Evolutionary conservation across 2,888 invertebrate genomes (phyloP), one percentile per base, ranked within the genome.

Genomic region (Panopea generosa): DNA sequence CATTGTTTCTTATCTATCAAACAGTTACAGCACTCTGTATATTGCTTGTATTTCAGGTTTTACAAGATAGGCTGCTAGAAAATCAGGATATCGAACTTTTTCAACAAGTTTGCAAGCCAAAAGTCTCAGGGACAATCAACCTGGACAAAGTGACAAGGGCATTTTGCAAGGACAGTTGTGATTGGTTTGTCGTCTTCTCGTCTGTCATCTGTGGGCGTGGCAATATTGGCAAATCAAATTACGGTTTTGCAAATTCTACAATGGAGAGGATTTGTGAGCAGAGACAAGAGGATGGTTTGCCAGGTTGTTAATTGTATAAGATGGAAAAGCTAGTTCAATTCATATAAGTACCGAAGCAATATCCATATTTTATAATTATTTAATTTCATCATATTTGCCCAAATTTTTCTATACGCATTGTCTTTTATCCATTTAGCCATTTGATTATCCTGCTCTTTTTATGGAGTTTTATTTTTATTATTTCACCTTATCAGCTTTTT

Each of bases 131-230:
- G 18, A 98, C 98, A 0, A 95, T 95, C 85, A 94, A 96, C 88
- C 93, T 99, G 87, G 99, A 99, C 92, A 92, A 91, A 26, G 95
- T 95, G 11, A 96, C 97, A 0, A 95, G 98, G 71, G 94, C 94
- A 83, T 91, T 96, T 71, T 97, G 97, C 85, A 95, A 96, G 0
- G 95, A 96, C n/a, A 80, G 84, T 93, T 90, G 93, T 84, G 97
- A 98, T 89, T 96, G 97, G 94, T 99, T 99, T 92, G 97, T 99
- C 60, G 96, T 95, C 71, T 99, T 99, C 94, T 99, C 99, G 45
- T 98, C 98, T 50, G 96, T 99, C 71, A 97, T 98, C 45, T 98
- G 98, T 93, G 99, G 99, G 16, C 95, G 98, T 85, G 99, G 99
- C 77, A 99, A 99, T 93, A 95, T 96, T 60, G 99, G 99, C 2